Conservation (phyloP, 1,140 invertebrate genomes). For the Drosophila pachea region DNA sequence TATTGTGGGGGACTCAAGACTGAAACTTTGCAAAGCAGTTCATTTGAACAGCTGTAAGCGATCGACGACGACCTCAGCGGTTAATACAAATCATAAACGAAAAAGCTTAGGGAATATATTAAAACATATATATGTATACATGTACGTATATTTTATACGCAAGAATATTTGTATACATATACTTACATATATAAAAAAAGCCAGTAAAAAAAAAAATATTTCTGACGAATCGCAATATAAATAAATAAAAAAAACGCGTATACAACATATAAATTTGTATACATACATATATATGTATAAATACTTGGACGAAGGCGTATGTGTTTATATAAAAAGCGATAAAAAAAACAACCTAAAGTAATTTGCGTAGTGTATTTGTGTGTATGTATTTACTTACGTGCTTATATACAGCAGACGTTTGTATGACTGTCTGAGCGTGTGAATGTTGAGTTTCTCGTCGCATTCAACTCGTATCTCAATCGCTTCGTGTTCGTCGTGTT, state of each 20-base stretch:
- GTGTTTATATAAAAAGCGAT: conserved; percentile 11
- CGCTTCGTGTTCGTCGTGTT: conserved; percentile 54
- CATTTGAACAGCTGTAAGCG: conserved; percentile 74
- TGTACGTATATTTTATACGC: conserved; percentile 21
- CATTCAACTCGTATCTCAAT: conserved; percentile 59
- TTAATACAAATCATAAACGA: conserved; percentile 36
- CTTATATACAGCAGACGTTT: conserved; percentile 10
- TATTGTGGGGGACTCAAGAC: conserved; percentile 47
- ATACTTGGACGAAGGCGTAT: not conserved
- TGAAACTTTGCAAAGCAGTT: conserved; percentile 66
- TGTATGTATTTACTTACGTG: conserved; percentile 33
- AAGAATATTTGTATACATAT: conserved; percentile 14
- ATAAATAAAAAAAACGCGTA: conserved; percentile 1
- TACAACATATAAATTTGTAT: conserved; percentile 9
- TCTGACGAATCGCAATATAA: conserved; percentile 10
- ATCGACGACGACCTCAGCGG: conserved; percentile 65
- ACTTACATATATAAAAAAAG: conserved; percentile 8
- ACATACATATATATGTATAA: conserved; percentile 23
- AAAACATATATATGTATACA: conserved; percentile 1
- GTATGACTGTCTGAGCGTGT: conserved; percentile 10
- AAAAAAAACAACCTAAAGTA: conserved; percentile 59
- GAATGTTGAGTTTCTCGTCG: conserved; percentile 41
- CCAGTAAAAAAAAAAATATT: conserved; percentile 13
- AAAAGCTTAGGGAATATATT: conserved; percentile 23
- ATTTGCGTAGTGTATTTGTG: conserved; percentile 70